These are phyloP conservation scores for Bradypodion ventrale DNA, from an alignment of 2,797 vertebrate species.

Conservation along the genomic window DNA sequence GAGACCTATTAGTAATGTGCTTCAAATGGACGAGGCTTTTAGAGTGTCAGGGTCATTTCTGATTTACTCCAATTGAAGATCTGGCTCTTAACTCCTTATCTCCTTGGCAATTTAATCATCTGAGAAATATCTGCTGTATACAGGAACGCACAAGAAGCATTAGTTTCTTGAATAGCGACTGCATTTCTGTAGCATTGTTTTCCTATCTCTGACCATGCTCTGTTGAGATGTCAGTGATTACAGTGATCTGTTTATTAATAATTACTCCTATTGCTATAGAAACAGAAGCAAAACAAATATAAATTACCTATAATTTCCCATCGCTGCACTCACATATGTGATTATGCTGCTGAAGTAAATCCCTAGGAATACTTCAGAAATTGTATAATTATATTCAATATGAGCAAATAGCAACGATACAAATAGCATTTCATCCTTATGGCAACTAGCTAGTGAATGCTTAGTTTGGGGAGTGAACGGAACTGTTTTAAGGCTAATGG, in stretches of 20 bases:
- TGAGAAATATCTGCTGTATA: background rate
- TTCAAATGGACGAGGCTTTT: background rate
- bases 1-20: background rate
- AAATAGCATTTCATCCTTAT: conserved; percentile 52
- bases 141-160: background rate
- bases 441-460: conserved; percentile 49
- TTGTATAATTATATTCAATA: conserved; percentile 63
- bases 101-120: background rate
- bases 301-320: conserved; percentile 61
- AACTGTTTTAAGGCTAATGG: conserved; percentile 42
- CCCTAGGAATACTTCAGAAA: conserved; percentile 57
- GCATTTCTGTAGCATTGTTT: conserved; percentile 17
- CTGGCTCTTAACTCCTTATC: background rate
- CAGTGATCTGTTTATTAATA: conserved; percentile 66
- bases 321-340: conserved; percentile 49
- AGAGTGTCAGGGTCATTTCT: background rate
- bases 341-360: conserved; percentile 48
- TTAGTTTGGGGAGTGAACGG: conserved; percentile 28
- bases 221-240: conserved; percentile 51
- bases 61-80: background rate
- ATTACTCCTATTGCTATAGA: conserved; percentile 70
- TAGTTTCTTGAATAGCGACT: background rate
- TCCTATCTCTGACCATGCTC: conserved; percentile 39
- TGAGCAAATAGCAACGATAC: conserved; percentile 44
- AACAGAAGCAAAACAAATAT: conserved; percentile 59